phyloP scores from a whole-genome alignment of 2,797 vertebrate species.

The Margarornis squamiger region DNA sequence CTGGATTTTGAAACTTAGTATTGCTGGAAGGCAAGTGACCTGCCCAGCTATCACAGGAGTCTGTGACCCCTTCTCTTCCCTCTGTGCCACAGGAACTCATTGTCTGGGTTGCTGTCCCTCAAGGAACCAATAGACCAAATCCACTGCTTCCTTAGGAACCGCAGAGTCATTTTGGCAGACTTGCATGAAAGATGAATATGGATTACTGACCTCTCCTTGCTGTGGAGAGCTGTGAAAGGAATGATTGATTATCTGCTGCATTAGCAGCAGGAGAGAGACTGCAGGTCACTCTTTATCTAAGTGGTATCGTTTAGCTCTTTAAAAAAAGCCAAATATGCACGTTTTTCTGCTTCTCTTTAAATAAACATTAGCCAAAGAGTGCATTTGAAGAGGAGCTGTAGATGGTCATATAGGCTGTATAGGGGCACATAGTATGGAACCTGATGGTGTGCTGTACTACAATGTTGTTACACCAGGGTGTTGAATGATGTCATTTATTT shows the following conservation, averaged over 20 bases:
- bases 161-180: background rate
- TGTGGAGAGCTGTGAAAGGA: background rate
- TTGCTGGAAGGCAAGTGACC: background rate
- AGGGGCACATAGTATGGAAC: background rate
- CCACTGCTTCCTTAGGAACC: background rate
- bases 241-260: constrained; percentile 27
- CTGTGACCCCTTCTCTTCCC: background rate
- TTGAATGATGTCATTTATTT: background rate
- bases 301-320: background rate
- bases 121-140: background rate
- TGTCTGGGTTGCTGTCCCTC: background rate
- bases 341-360: background rate
- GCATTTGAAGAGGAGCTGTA: background rate
- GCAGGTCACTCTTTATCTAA: constrained; percentile 19
- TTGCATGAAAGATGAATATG: background rate
- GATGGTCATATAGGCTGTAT: background rate
- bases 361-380: background rate
- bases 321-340: background rate
- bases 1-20: background rate
- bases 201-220: constrained; percentile 5
- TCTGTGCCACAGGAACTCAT: background rate
- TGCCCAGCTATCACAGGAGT: background rate
- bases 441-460: background rate
- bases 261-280: constrained; percentile 18
- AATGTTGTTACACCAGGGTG: background rate